Evolutionary conservation across 2,888 invertebrate species (phyloP), one percentile per base, ranked within the genome.

Genomic region (Metacarcinus magister): DNA sequence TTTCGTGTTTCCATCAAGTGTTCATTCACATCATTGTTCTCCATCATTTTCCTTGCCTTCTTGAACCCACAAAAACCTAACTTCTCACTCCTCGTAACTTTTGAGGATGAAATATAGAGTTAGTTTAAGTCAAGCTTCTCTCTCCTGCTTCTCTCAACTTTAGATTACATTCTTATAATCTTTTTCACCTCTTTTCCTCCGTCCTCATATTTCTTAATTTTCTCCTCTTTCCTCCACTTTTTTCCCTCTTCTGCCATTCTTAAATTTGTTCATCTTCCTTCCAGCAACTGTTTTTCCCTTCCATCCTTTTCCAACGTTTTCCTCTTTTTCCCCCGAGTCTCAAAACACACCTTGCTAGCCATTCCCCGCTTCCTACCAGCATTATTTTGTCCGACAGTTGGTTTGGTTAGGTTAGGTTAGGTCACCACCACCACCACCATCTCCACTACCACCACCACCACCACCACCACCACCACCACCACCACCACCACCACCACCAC

Each of bases 181-280:
- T 67, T 67, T 23, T 16, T 67, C 67, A 67, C 67, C 19, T 67
- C n/a, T 67, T 67, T 67, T 67, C 67, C 67, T 16, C 4, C 23
- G 67, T 4, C n/a, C 67, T 67, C 67, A 67, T 67, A 67, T 67
- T 67, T 67, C 67, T 67, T 67, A 67, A n/a, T 67, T 67, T 67
- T 23, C 67, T 2, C 23, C n/a, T 67, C 67, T n/a, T 67, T 67
- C 67, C 67, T 23, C 5, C 67, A 16, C 67, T 67, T 23, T 23
- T 67, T 67, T 67, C 23, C 67, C 67, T 23, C 67, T 67, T 19
- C 19, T 16, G 23, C 67, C n/a, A 8, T 67, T 4, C 67, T 67
- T 67, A 67, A 67, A 67, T 67, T 19, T 67, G 23, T 19, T 67
- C 19, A 67, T 67, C 67, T 67, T 67, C 67, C 23, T 67, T 67